Percentiles rank a stretch among this genome's conserved stretches.
These are phyloP conservation scores for Halcyon leucocephala DNA, from an alignment of 2,797 vertebrate genomes.

Conservation along the genomic window DNA sequence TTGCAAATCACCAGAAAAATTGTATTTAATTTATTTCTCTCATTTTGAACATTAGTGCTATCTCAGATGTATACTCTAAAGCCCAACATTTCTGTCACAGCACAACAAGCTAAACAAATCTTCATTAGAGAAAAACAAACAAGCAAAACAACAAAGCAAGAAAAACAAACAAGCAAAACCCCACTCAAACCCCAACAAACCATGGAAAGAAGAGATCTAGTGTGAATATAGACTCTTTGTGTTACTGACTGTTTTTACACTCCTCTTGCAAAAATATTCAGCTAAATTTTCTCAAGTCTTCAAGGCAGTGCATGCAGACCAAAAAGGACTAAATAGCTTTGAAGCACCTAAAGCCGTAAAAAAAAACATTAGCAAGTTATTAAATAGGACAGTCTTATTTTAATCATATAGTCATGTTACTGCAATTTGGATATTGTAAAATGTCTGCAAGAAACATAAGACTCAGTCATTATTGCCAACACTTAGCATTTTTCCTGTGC, in stretches of 20 bases:
- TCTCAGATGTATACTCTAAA: background rate
- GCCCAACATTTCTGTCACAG: background rate
- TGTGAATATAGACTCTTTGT: background rate
- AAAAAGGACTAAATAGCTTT: background rate
- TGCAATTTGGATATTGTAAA: background rate
- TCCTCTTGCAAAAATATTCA: background rate
- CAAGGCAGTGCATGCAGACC: accelerated
- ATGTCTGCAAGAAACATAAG: background rate
- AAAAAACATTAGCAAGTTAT: background rate
- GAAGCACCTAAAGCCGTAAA: background rate
- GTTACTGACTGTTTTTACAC: background rate
- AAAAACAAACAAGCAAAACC: background rate
- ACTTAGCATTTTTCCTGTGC: background rate
- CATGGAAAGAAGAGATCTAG: background rate
- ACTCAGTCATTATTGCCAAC: background rate
- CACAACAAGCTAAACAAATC: background rate
- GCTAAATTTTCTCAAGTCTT: background rate
- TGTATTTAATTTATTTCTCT: background rate
- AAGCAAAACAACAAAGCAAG: background rate
- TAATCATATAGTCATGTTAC: background rate
- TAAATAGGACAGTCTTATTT: background rate
- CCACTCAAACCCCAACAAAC: background rate
- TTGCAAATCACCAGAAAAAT: background rate
- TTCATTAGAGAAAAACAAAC: background rate
- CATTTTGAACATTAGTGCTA: background rate